Base-by-base conservation (phyloP, 2,888 invertebrate species). In the Drosophila parthenogenetica region DNA sequence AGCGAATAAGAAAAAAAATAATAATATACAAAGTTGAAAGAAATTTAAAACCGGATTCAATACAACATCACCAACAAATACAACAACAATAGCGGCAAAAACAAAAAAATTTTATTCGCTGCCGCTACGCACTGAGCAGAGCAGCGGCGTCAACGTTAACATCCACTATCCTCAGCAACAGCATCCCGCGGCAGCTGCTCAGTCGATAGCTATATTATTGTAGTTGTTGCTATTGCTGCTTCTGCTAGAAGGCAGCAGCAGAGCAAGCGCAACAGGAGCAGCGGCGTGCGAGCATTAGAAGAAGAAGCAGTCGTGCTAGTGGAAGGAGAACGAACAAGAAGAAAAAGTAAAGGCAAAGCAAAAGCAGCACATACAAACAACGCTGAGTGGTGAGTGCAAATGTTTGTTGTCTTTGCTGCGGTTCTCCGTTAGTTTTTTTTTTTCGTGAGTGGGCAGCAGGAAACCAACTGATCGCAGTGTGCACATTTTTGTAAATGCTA, bases 21-120 rank as follows among this genome's bases (percentile, higher is more conserved):
- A 19, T 46, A 57, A 10, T 32, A 45, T 53, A 75, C 77, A 72
- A 82, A 83, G 73, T 79, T 73, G 65, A 85, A 82, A 86, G 80
- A 85, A 88, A 85, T 78, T 88, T 67, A 76, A 85, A 85, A 85
- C 86, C 84, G 84, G 84, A 85, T 88, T 88, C 73, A 69, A 80
- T 67, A 74, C 74, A 61, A 63, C 76, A 65, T 63, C 66, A 65
- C 58, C 43, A 67, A 45, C 54, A 61, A 22, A 29, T 62, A 7
- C 32, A 69, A 7, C 22, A 55, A 19, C 32, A 60, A 13, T 49
- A 66, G 45, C 67, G 64, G 60, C 67, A 66, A 42, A 50, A 74
- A 62, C 59, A 67, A 71, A 39, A 57, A 70, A 61, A 35, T 1
- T 13, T 57, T 37, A 22, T 16, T 25, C 45, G 35, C 50, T 48